Conservation (phyloP, 2,113 vertebrate species). For the Mandrillus leucophaeus region DNA sequence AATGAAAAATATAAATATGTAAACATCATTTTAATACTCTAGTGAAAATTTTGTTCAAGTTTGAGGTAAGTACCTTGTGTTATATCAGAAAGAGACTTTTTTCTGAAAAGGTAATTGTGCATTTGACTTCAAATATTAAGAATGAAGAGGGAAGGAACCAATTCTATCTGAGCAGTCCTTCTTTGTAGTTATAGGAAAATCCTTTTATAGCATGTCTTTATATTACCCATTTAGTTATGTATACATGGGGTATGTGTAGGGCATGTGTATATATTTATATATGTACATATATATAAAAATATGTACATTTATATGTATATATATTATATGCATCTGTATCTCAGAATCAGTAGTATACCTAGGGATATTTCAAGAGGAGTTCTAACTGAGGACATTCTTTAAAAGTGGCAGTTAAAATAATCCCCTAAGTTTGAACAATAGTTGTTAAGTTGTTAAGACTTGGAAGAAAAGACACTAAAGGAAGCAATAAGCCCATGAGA, state of each 20-base stretch:
- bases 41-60: not conserved
- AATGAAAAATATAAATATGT: not conserved
- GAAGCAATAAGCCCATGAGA: not conserved
- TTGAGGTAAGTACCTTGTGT: not conserved
- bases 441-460: not conserved
- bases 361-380: not conserved
- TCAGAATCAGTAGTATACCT: not conserved
- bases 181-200: not conserved
- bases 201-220: not conserved
- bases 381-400: not conserved
- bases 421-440: not conserved
- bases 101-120: not conserved
- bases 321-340: not conserved
- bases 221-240: not conserved
- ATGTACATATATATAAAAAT: not conserved
- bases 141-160: not conserved
- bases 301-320: not conserved
- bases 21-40: not conserved
- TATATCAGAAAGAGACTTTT: not conserved
- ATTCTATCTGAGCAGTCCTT: not conserved
- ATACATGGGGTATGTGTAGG: not conserved
- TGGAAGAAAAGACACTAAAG: not conserved
- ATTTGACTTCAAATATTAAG: not conserved
- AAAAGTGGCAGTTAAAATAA: slow-evolving; percentile 12
- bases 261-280: not conserved